Percentiles rank a stretch among this genome's conserved stretches.
Evolutionary conservation across 2,888 invertebrate species (phyloP).

Genomic region (Aporophyla nigra): DNA sequence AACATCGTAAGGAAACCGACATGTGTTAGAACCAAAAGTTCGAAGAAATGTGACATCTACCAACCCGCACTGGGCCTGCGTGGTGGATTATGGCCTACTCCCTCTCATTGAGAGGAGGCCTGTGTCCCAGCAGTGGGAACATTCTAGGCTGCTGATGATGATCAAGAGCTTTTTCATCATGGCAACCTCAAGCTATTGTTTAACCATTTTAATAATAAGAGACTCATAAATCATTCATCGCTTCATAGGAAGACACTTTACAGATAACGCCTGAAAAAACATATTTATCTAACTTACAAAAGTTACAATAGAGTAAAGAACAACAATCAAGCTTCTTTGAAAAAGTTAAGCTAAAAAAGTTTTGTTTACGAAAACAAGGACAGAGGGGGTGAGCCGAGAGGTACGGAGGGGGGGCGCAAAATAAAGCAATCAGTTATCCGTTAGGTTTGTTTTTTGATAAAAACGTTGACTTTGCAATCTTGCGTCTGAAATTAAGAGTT

Average conservation of each 20-base stretch:
- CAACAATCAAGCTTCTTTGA: conserved; percentile 67
- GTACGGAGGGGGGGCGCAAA: conserved; percentile 56
- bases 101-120: too few relatives aligned
- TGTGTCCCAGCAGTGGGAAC: too few relatives aligned
- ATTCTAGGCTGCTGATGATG: too few relatives aligned
- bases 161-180: too few relatives aligned
- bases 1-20: too few relatives aligned
- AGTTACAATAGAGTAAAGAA: conserved; percentile 65
- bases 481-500: conserved; percentile 71
- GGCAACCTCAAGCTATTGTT: background rate
- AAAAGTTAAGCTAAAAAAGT: conserved; percentile 69
- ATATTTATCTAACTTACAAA: conserved; percentile 61
- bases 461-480: conserved; percentile 79
- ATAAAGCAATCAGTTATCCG: conserved; percentile 83
- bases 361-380: conserved; percentile 73
- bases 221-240: conserved; percentile 33
- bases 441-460: conserved; percentile 80
- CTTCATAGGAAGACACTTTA: conserved; percentile 22
- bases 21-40: too few relatives aligned
- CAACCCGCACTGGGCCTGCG: too few relatives aligned
- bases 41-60: too few relatives aligned
- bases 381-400: conserved; percentile 54
- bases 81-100: too few relatives aligned
- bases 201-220: background rate
- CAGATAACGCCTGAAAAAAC: conserved; percentile 47